phyloP scores from a whole-genome alignment of 2,888 invertebrate species.

The Lithophane ornitopus region DNA sequence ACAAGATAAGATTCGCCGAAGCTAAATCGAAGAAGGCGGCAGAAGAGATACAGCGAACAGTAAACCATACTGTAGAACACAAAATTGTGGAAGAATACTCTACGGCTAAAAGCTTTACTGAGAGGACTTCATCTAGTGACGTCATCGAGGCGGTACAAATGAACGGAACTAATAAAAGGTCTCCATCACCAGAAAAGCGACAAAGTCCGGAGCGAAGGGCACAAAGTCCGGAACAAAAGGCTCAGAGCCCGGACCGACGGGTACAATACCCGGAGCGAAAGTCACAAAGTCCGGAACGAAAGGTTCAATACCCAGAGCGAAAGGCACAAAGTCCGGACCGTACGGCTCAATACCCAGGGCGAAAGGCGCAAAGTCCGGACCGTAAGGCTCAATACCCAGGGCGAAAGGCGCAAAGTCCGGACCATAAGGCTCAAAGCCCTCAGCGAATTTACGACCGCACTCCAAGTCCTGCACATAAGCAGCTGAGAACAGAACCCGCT shows the following conservation, averaged over 20 bases:
- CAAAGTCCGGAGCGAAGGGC: conserved; percentile 70
- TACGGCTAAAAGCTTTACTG: conserved; percentile 72
- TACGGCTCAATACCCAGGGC: conserved; percentile 8
- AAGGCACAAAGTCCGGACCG: conserved; percentile 72
- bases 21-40: conserved; percentile 73
- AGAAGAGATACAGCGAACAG: conserved; percentile 67
- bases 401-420: conserved; percentile 72
- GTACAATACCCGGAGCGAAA: conserved; percentile 65
- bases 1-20: conserved; percentile 78
- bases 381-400: conserved; percentile 53
- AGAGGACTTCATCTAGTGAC: conserved; percentile 81
- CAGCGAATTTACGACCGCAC: conserved; percentile 77
- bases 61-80: conserved; percentile 71
- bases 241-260: conserved; percentile 10
- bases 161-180: conserved; percentile 77
- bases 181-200: conserved; percentile 80
- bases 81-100: conserved; percentile 73
- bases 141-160: conserved; percentile 76
- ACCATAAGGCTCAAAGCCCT: conserved; percentile 66
- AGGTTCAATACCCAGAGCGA: conserved; percentile 46
- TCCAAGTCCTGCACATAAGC: conserved; percentile 80
- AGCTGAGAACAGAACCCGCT: conserved; percentile 73
- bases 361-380: conserved; percentile 62
- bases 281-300: conserved; percentile 67
- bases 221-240: conserved; percentile 63